A percentile compares a stretch with the other conserved stretches of the same genome.
Evolutionary conservation across 2,113 vertebrate species (phyloP).

Genomic region (Nycticebus coucang): DNA sequence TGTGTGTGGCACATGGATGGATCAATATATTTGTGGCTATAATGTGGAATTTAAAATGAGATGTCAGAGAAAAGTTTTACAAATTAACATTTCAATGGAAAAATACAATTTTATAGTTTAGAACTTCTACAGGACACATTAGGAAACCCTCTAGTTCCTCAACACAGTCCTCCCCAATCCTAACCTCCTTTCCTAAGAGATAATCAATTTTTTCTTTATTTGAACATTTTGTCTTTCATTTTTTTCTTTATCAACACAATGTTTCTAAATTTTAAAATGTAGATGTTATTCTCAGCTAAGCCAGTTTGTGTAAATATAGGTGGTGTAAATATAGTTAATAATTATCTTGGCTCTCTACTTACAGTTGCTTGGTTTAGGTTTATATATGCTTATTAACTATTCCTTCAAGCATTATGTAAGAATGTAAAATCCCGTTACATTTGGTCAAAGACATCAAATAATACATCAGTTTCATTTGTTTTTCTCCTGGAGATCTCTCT

Average conservation of each 20-base stretch:
- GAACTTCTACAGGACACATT: neutral
- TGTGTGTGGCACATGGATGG: too few relatives aligned
- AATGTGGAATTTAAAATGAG: neutral
- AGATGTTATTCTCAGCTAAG: neutral
- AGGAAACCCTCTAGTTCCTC: neutral
- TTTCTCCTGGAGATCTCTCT: neutral
- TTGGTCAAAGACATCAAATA: neutral
- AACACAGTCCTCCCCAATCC: neutral
- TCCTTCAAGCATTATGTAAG: neutral
- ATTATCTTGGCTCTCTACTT: neutral
- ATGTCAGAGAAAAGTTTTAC: neutral
- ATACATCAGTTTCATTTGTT: neutral
- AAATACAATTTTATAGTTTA: neutral
- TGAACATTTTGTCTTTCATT: neutral
- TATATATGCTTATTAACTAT: neutral
- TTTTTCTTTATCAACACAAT: neutral
- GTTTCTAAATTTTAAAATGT: slow-evolving; percentile 20
- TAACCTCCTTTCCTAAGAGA: neutral
- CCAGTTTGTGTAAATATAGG: neutral
- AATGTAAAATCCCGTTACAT: neutral
- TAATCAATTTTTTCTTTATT: neutral
- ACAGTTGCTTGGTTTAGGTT: neutral
- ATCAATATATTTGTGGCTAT: neutral
- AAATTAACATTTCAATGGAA: neutral
- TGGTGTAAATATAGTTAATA: neutral